Evolutionary conservation across 2,113 vertebrate species (phyloP).

Genomic region (Upupa epops): DNA sequence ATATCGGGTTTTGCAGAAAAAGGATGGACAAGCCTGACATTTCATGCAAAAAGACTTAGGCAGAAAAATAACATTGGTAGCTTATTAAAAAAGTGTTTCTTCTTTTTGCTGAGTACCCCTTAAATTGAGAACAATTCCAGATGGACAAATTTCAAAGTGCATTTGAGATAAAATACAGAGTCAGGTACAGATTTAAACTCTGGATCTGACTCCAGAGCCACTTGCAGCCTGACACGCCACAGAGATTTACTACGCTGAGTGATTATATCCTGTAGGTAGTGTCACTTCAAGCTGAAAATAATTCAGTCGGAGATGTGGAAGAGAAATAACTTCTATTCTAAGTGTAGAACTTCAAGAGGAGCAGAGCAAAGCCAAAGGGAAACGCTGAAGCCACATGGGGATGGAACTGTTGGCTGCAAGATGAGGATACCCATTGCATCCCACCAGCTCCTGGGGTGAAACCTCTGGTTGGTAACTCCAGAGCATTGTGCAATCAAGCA

Average conservation of each 20-base stretch:
- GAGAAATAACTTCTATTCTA: slow-evolving; percentile 23
- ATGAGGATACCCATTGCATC: fast-evolving
- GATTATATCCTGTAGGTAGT: slow-evolving; percentile 48
- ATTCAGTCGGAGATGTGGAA: neutral
- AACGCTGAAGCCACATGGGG: neutral
- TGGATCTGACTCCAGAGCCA: slow-evolving; percentile 10
- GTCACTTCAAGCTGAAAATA: slow-evolving; percentile 26
- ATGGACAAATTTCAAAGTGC: slow-evolving; percentile 47
- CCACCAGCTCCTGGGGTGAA: neutral
- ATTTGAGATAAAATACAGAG: slow-evolving; percentile 31
- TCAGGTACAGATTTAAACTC: neutral
- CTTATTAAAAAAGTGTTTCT: neutral
- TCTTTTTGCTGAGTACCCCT: neutral
- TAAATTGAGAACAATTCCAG: slow-evolving; percentile 35
- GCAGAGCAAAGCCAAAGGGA: fast-evolving
- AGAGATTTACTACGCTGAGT: neutral
- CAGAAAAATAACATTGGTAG: neutral
- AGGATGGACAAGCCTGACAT: neutral
- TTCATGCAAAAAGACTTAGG: neutral
- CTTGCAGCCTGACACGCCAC: neutral
- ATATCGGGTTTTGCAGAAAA: neutral
- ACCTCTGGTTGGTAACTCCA: neutral
- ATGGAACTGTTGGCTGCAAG: neutral
- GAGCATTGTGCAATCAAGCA: neutral
- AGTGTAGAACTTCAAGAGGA: neutral